phyloP scores from a whole-genome alignment of 2,797 vertebrate genomes.

The Microtus obscurus region DNA sequence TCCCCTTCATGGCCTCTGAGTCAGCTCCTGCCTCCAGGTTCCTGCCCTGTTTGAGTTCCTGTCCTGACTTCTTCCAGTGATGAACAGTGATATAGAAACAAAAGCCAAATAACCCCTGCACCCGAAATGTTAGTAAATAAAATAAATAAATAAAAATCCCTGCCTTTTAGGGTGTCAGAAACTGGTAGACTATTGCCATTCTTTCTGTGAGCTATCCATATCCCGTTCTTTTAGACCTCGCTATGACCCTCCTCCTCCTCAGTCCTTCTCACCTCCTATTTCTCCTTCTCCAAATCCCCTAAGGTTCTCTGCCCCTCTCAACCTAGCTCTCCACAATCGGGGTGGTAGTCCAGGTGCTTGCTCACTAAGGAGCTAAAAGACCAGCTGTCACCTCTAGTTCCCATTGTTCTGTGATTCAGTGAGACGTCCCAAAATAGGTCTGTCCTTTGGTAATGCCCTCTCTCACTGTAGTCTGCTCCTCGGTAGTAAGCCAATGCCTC shows the following conservation, averaged over 20 bases:
- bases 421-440: conserved; percentile 59
- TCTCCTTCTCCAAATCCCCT: conserved; percentile 57
- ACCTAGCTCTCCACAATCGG: conserved; percentile 51
- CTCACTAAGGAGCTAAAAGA: conserved; percentile 57
- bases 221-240: conserved; percentile 45
- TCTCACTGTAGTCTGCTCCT: conserved; percentile 1
- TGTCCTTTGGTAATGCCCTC: conserved; percentile 55
- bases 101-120: neutral
- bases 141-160: neutral
- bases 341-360: conserved; percentile 68
- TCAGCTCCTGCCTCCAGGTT: neutral
- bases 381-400: conserved; percentile 72
- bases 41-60: neutral
- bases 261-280: conserved; percentile 34
- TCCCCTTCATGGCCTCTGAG: neutral
- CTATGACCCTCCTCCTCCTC: conserved; percentile 1
- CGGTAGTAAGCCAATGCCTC: neutral
- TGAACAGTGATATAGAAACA: neutral
- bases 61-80: neutral
- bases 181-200: neutral
- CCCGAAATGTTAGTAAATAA: neutral
- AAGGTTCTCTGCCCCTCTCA: conserved; percentile 33
- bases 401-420: conserved; percentile 59
- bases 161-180: neutral
- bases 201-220: neutral